Conservation (phyloP, 2,888 invertebrate species). For the Hirtodrosophila confusa region DNA sequence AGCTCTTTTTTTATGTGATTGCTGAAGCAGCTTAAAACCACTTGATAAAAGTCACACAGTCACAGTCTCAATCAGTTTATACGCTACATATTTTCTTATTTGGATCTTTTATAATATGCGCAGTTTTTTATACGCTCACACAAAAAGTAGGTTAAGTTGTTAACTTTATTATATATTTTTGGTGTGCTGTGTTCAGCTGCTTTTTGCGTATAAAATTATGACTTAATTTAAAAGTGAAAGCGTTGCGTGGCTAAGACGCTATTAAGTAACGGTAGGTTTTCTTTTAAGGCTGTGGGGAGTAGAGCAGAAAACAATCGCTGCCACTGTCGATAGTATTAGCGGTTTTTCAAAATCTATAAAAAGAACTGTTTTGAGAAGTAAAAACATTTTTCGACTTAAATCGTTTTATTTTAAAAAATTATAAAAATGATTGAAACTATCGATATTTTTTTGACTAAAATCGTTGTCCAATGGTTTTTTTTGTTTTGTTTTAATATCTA, state of each 20-base stretch:
- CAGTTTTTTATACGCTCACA: slow-evolving; percentile 44
- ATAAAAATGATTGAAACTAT: too few relatives aligned
- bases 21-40: slow-evolving; percentile 24
- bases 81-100: slow-evolving; percentile 27
- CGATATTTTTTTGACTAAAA: too few relatives aligned
- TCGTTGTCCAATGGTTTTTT: too few relatives aligned
- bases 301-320: too few relatives aligned
- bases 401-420: too few relatives aligned
- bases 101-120: slow-evolving; percentile 46
- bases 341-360: too few relatives aligned
- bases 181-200: slow-evolving; percentile 30
- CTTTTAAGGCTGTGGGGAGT: not conserved
- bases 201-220: slow-evolving; percentile 65
- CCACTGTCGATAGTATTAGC: too few relatives aligned
- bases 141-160: slow-evolving; percentile 66
- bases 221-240: slow-evolving; percentile 78
- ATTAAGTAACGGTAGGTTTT: slow-evolving; percentile 51
- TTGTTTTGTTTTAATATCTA: too few relatives aligned
- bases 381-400: too few relatives aligned
- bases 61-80: slow-evolving; percentile 32
- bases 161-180: slow-evolving; percentile 18
- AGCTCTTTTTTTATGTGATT: slow-evolving; percentile 1
- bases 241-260: slow-evolving; percentile 42
- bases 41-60: slow-evolving; percentile 23
- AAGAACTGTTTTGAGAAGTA: too few relatives aligned